Base-by-base conservation (phyloP, 2,113 vertebrate species). In the Hypanus sabinus region DNA sequence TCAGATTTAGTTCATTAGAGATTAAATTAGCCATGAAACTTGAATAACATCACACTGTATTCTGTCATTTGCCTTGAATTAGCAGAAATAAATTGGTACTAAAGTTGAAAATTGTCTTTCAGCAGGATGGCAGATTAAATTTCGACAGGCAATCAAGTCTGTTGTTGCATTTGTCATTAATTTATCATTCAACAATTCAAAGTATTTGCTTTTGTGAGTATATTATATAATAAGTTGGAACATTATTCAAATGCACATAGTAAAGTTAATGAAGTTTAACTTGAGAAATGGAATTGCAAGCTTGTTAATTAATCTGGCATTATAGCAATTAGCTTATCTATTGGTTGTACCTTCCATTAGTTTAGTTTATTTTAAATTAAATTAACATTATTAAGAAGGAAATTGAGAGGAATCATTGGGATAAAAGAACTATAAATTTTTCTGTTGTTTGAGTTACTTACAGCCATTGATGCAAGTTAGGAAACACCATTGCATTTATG, bases 51-150 rank as follows among this genome's bases (percentile, higher is more conserved):
- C 24, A 73, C 27, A 24, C 70, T 27, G 22, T 93, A 55, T 38
- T 93, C 91, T 93, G 70, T 38, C 70, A 71, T 93, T 93, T 93
- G 30, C 11, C 70, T 1, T 73, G 68, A 93, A 73, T 93, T 73
- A 55, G 36, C 36, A 93, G 70, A 55, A 93, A 71, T 75, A 46
- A 73, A 55, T 73, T 73, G 4, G 36, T 73, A 75, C 73, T 93
- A 55, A 55, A 6, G 22, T 93, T 93, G 91, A 55, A 93, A 75
- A 30, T 73, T 30, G 20, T 93, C 91, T 93, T 93, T 93, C 91
- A 93, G 30, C 68, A 55, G 36, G n/a, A 55, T 2, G 36, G 38
- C 68, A 73, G 71, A 93, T 73, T 93, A 93, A 73, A 75, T 75
- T 93, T 73, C 20, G 55, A 24, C 36, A 27, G 73, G 0, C 71